Evolutionary conservation across 2,797 vertebrate genomes (phyloP), one percentile per base, ranked within the genome.

Genomic region (Thaleichthys pacificus): DNA sequence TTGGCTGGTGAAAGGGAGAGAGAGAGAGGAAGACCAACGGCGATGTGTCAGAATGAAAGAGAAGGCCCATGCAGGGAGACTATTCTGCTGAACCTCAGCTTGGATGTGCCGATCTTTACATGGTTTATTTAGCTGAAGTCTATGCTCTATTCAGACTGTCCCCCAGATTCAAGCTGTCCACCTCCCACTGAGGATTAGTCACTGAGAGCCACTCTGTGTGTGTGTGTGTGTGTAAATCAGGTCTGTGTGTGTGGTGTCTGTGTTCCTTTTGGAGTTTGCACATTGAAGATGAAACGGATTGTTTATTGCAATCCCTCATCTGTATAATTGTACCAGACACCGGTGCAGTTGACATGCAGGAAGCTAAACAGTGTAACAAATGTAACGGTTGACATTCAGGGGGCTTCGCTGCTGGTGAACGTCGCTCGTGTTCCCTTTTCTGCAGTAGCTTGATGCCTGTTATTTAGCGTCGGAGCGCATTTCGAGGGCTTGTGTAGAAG

Each of bases 131-230:
- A 91, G 85, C 86, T 82, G 76, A 75, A 87, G 87, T 87, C 86
- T 80, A 79, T 79, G 72, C 79, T 79, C 84, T 86, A 32, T 68
- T 68, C 66, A 68, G 51, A 21, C 67, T 68, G 67, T 68, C 67
- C n/a, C n/a, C n/a, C 67, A 61, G 86, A 84, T 86, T 86, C 88
- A 91, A 88, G 89, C 87, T 89, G 88, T 91, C 88, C 86, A 89
- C 91, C 90, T 89, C 88, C 88, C 86, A 88, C 89, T 81, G 88
- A 80, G 89, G 84, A 90, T 92, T 91, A 91, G 85, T 91, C 90
- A 89, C 82, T 86, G 78, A 76, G 82, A 82, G 70, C 32, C 62
- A 75, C 11, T 66, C 51, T 71, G 77, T 71, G 77, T 68, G 76
- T 71, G 79, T 68, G 14, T 76, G 66, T 64, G 38, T 66, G 67